Evolutionary conservation across 53 echinoderm and acorn worm species (phyloP).

Genomic region (Holothuria scabra): DNA sequence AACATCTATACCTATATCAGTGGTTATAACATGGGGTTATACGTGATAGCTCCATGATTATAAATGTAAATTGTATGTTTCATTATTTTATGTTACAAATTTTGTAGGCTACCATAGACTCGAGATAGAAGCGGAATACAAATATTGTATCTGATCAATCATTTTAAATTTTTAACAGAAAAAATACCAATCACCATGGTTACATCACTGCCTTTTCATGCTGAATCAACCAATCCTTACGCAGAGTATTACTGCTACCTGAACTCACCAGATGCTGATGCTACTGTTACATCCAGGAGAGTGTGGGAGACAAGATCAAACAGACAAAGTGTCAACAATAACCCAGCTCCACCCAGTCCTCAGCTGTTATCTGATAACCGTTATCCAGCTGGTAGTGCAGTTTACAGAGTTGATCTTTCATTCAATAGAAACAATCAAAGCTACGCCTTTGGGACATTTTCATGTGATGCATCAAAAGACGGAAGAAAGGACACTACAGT

Average conservation of each 20-base stretch:
- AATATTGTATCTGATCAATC: too few species aligned
- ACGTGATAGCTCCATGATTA: too few species aligned
- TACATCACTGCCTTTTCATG: not conserved
- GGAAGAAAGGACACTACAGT: not conserved
- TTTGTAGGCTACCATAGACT: too few species aligned
- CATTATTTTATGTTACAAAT: too few species aligned
- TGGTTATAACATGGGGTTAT: too few species aligned
- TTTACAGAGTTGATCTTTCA: not conserved
- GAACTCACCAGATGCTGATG: not conserved
- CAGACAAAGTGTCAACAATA: not conserved
- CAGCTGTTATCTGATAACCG: too few species aligned
- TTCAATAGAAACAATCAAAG: not conserved
- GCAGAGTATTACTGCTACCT: constrained; percentile 15
- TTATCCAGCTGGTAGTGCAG: not conserved
- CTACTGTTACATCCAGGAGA: constrained; percentile 1
- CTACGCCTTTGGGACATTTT: not conserved
- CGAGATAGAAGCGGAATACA: too few species aligned
- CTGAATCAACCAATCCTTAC: not conserved
- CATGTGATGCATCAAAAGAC: not conserved
- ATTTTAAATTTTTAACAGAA: not conserved
- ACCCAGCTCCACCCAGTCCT: not conserved
- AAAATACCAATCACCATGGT: constrained; percentile 31
- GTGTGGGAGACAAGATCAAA: not conserved
- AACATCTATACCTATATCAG: too few species aligned
- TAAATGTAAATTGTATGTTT: too few species aligned